These are phyloP conservation scores for Euschistus heros DNA, from an alignment of 1,140 invertebrate species.

Conservation along the genomic window DNA sequence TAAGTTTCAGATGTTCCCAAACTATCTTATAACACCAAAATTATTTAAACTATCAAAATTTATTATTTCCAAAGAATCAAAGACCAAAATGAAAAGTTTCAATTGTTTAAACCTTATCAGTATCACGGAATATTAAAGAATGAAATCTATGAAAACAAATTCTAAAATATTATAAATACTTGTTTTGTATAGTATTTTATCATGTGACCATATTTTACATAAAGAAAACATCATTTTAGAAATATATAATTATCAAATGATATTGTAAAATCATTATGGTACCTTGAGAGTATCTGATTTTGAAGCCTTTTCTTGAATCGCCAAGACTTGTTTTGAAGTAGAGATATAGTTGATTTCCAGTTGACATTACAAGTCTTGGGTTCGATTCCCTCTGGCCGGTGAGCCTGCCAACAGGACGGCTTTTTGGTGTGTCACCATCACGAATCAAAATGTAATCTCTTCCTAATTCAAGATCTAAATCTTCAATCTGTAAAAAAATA, in stretches of 20 bases:
- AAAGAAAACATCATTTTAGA: background rate
- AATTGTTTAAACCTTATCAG: too few relatives aligned
- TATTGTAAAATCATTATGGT: constrained; percentile 18
- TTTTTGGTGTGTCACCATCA: constrained; percentile 78
- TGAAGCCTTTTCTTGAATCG: constrained; percentile 81
- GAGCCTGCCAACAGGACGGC: constrained; percentile 65
- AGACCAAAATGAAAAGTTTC: too few relatives aligned
- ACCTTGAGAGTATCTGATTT: constrained; percentile 76
- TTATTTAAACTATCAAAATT: too few relatives aligned
- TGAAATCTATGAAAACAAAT: too few relatives aligned
- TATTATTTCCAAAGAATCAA: too few relatives aligned
- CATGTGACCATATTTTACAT: background rate
- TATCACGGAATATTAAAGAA: too few relatives aligned
- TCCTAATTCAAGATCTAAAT: constrained; percentile 74
- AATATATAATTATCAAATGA: background rate
- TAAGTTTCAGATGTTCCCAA: too few relatives aligned
- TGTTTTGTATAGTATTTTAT: too few relatives aligned
- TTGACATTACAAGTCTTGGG: constrained; percentile 79
- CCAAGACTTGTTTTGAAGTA: constrained; percentile 86
- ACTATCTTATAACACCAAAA: too few relatives aligned
- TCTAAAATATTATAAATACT: too few relatives aligned
- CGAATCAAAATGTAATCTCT: constrained; percentile 81
- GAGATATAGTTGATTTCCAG: constrained; percentile 75
- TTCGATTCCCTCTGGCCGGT: constrained; percentile 69
- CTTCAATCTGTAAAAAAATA: constrained; percentile 57